Evolutionary conservation across 2,113 vertebrate genomes (phyloP).

Genomic region (Pelobates fuscus): DNA sequence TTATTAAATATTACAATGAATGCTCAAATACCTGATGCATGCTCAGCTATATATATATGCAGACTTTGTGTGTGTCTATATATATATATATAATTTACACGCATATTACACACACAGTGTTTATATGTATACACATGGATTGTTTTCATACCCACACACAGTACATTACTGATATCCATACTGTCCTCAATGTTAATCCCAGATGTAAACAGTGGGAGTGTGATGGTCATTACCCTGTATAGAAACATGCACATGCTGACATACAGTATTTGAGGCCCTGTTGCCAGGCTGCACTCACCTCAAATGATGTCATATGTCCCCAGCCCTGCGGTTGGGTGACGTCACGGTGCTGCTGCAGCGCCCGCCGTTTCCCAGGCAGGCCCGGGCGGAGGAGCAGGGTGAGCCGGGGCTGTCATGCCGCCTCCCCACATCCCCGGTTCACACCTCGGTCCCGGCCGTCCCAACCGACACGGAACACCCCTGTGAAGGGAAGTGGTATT

Average conservation of each 20-base stretch:
- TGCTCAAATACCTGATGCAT: no score
- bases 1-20: no score
- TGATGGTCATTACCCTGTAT: neutral
- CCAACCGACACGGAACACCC: constrained; percentile 27
- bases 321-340: constrained; percentile 19
- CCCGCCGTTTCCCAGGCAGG: constrained; percentile 21
- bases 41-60: no score
- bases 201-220: no score
- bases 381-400: constrained; percentile 27
- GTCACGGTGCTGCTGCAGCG: constrained; percentile 34
- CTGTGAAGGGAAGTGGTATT: constrained; percentile 27
- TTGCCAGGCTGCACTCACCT: constrained; percentile 42
- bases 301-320: constrained; percentile 37
- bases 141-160: no score
- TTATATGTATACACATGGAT: no score
- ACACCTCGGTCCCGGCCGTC: constrained; percentile 12
- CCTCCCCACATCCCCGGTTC: constrained; percentile 33
- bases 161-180: no score
- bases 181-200: no score
- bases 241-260: neutral
- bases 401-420: constrained; percentile 20
- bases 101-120: no score
- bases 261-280: constrained; percentile 15
- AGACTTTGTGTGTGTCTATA: no score
- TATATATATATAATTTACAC: no score